Base-by-base conservation (phyloP, 2,888 invertebrate genomes). In the Aleiodes alternator region DNA sequence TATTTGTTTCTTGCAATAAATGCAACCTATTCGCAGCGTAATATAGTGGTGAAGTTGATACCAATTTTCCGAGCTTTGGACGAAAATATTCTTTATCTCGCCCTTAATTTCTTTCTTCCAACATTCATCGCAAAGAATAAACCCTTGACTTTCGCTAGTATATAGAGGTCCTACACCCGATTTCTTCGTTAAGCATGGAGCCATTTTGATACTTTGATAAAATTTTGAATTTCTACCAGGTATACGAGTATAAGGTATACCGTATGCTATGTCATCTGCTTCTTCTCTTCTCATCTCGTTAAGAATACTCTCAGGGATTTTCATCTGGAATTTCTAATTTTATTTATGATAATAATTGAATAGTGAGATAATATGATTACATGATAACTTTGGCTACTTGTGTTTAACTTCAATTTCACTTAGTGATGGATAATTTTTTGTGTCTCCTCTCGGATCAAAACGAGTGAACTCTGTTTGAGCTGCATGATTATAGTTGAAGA, bases 201-300 rank as follows among this genome's bases (percentile, higher is more conserved):
- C n/a, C 7, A 16, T 1, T 31, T 50, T 66, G 1, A 66, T 50
- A 50, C 66, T 66, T 48, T 4, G 3, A 4, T 51, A 66, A 43
- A 69, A 69, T 69, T 55, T 69, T 16, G 16, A 29, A 16, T 69
- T 69, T 69, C 56, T 56, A 9, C 12, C 56, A 9, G 69, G 56
- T 55, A 53, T 69, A 31, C 69, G 53, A 3, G 56, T 56, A 23
- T 69, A 55, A 4, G 56, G 69, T 53, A 69, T 56, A 8, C 69
- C 69, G 16, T 55, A 69, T 16, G 55, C 31, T n/a, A 43, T 3
- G 16, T 69, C 69, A 1, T 55, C 38, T 34, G 31, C 38, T 38
- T 69, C 69, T 9, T 38, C 14, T 11, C 56, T 16, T 56, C 31
- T n/a, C 56, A 69, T 69, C 14, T 55, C 7, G 1, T 69, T 6